phyloP scores from a whole-genome alignment of 2,888 invertebrate species.

The Drosophila macrothrix region DNA sequence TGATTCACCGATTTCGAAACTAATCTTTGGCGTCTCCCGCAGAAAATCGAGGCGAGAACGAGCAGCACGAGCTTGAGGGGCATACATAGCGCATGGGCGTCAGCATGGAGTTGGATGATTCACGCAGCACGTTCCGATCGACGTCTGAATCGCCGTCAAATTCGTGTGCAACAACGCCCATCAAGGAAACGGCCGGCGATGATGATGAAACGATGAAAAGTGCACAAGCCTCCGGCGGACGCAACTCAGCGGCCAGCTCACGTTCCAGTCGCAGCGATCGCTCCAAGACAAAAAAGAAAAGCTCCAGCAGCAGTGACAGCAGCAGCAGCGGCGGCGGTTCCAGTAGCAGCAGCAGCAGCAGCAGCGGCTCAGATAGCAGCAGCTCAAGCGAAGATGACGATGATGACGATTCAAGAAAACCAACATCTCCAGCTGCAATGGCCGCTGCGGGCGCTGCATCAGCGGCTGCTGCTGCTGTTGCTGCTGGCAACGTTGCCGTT shows the following conservation, averaged over 20 bases:
- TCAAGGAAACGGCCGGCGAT: constrained; percentile 51
- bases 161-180: constrained; percentile 72
- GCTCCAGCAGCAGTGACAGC: constrained; percentile 71
- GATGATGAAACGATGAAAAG: constrained; percentile 19
- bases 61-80: neutral
- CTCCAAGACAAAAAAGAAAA: constrained; percentile 61
- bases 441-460: neutral
- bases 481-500: neutral
- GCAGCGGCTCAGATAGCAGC: constrained; percentile 64
- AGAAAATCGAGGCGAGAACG: constrained; percentile 27
- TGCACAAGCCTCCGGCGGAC: constrained; percentile 16
- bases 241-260: constrained; percentile 77
- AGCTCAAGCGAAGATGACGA: constrained; percentile 71
- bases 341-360: constrained; percentile 70
- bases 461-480: neutral
- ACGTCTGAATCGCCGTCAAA: constrained; percentile 86
- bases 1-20: constrained; percentile 1
- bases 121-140: constrained; percentile 82
- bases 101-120: constrained; percentile 83
- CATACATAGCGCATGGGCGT: constrained; percentile 27
- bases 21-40: constrained; percentile 48
- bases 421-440: constrained; percentile 1
- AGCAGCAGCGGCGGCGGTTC: constrained; percentile 58
- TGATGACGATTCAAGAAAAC: constrained; percentile 30
- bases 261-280: constrained; percentile 70